Evolutionary conservation across 2,888 invertebrate genomes (phyloP).

Genomic region (Coelopa pilipes): DNA sequence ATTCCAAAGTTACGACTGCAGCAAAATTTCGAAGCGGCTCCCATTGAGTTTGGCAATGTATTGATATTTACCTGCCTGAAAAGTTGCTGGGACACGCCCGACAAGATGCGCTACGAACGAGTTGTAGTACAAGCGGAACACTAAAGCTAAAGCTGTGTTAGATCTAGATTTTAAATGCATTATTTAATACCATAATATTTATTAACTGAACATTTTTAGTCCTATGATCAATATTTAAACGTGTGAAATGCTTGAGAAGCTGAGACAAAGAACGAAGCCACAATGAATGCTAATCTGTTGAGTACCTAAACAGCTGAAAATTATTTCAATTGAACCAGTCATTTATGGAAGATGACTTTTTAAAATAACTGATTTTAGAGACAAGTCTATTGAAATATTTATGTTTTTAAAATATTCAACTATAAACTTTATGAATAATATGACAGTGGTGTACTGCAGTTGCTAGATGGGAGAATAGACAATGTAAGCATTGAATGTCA

Average conservation of each 20-base stretch:
- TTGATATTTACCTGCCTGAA: conserved; percentile 83
- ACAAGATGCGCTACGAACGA: conserved; percentile 75
- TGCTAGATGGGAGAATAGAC: background rate
- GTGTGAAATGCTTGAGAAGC: background rate
- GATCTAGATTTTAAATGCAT: background rate
- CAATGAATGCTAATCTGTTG: conserved; percentile 10
- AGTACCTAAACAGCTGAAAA: conserved; percentile 21
- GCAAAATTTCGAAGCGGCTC: conserved; percentile 69
- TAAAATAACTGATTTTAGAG: conserved; percentile 22
- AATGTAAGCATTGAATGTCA: background rate
- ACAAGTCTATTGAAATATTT: background rate
- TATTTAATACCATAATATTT: background rate
- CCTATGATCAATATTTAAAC: background rate
- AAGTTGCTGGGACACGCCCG: conserved; percentile 85
- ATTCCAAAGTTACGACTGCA: conserved; percentile 76
- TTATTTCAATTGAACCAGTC: conserved; percentile 28
- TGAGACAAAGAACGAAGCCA: background rate
- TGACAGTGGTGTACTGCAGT: too few relatives aligned
- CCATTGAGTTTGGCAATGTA: conserved; percentile 87
- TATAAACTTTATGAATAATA: background rate
- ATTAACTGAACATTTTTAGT: background rate
- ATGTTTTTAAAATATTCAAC: background rate
- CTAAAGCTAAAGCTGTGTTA: conserved; percentile 43
- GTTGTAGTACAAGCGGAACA: conserved; percentile 81
- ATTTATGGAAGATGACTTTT: conserved; percentile 24